A percentile compares a stretch with the other conserved stretches of the same genome.
These are phyloP conservation scores for Aeoliscus strigatus DNA, from an alignment of 2,797 vertebrate genomes.

Conservation along the genomic window DNA sequence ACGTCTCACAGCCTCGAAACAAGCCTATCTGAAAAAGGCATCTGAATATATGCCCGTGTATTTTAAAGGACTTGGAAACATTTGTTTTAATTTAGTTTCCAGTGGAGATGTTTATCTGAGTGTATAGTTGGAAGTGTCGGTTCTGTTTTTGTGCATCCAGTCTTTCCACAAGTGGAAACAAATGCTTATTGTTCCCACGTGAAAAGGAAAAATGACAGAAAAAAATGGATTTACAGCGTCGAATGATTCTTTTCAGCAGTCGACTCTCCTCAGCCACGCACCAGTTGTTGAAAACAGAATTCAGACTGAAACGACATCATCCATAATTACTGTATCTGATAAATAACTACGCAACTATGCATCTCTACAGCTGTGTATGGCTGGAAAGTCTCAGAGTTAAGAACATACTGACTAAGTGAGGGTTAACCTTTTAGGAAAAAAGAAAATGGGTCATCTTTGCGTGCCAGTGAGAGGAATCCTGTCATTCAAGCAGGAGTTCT, in stretches of 20 bases:
- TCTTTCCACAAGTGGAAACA: conserved; percentile 72
- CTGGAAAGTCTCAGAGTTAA: conserved; percentile 6
- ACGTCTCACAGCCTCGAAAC: conserved; percentile 25
- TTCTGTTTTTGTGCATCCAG: conserved; percentile 51
- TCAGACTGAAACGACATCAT: conserved; percentile 8
- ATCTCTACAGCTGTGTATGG: conserved; percentile 13
- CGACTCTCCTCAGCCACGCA: not conserved
- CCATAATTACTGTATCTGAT: conserved; percentile 5
- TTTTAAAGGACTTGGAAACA: conserved; percentile 50
- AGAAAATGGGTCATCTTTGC: conserved; percentile 61
- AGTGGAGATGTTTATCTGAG: conserved; percentile 55
- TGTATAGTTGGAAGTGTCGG: conserved; percentile 50
- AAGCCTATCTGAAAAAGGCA: conserved; percentile 50
- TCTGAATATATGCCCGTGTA: conserved; percentile 33
- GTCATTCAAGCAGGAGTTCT: conserved; percentile 66
- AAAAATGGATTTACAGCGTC: conserved; percentile 51
- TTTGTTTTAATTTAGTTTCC: conserved; percentile 61
- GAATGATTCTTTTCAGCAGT: conserved; percentile 47
- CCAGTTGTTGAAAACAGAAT: not conserved
- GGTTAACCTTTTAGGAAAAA: conserved; percentile 39
- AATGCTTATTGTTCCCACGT: conserved; percentile 65
- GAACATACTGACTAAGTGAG: conserved; percentile 7
- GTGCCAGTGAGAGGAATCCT: conserved; percentile 63
- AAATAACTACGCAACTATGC: conserved; percentile 5
- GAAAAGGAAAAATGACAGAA: conserved; percentile 36